Evolutionary conservation across 2,113 vertebrate genomes (phyloP), one percentile per base, ranked within the genome.

Genomic region (Otocyon megalotis): DNA sequence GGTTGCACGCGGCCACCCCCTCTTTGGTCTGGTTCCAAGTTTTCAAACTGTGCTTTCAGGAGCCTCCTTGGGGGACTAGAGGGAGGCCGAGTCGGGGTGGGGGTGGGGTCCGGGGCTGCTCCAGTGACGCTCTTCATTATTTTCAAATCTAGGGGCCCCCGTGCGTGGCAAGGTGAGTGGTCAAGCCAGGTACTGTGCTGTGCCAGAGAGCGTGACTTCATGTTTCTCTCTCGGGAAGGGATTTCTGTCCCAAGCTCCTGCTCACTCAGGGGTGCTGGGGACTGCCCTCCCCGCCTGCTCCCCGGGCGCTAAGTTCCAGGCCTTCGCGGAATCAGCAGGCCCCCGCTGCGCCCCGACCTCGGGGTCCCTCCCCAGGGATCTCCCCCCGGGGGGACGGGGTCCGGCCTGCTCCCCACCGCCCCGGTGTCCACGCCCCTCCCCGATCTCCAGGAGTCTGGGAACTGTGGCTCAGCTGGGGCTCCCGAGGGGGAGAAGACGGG

Each of bases 341-440:
- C 24, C 16, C 0, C 3, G 0, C 8, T 0, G 0, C 4, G 13
- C 16, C 63, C n/a, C 0, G 8, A 16, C 3, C 0, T 1, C 17
- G 14, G 72, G 17, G 0, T 2, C 24, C 4, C 17, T 76, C 86
- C 72, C 1, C 0, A 1, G 1, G 12, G 65, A 63, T 16, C 28
- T 32, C 63, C 48, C 5, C 3, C 0, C 0, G 0, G 28, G 32
- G 2, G 30, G 67, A 11, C 6, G 0, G 86, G 0, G 22, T 62
- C 37, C 30, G 37, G 69, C 37, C 53, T 3, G 84, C 67, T 9
- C 17, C 30, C 15, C 16, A 7, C 77, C 5, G n/a, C 28, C 88
- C 50, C 65, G 76, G 63, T 3, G 2, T 7, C 69, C 3, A 3
- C 3, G 0, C 5, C 28, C 63, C 76, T 48, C 0, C 24, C 48